phyloP scores from a whole-genome alignment of 1,140 invertebrate species.

The Batillaria attramentaria region DNA sequence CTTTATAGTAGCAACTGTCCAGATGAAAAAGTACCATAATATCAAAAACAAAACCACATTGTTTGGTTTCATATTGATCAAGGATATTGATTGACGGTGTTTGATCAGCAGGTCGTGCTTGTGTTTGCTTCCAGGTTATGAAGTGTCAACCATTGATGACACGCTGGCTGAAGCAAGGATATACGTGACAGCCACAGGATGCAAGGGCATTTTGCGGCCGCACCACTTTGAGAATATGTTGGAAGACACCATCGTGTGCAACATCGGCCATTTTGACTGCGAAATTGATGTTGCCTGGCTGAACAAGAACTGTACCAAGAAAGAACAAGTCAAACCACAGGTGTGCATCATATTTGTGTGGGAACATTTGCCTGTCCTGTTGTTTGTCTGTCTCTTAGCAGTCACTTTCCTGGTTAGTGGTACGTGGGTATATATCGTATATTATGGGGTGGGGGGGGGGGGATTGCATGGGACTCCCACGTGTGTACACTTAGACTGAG shows the following conservation, averaged over 20 bases:
- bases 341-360: conserved; percentile 62
- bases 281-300: conserved; percentile 98
- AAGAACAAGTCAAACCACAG: conserved; percentile 98
- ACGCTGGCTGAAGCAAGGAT: conserved; percentile 91
- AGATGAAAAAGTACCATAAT: too few relatives aligned
- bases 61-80: background rate
- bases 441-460: background rate
- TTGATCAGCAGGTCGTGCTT: too few relatives aligned
- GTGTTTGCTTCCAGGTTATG: too few relatives aligned
- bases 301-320: conserved; percentile 91
- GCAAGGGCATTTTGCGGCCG: conserved; percentile 92
- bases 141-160: conserved; percentile 98
- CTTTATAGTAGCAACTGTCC: too few relatives aligned
- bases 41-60: background rate
- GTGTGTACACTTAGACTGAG: too few relatives aligned
- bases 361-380: background rate
- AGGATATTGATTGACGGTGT: too few relatives aligned
- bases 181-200: conserved; percentile 98
- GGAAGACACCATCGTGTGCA: conserved; percentile 98
- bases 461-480: too few relatives aligned
- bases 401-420: background rate
- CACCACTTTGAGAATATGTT: conserved; percentile 94
- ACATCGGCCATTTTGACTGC: conserved; percentile 99
- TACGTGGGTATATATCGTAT: background rate
- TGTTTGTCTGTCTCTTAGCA: background rate